These are phyloP conservation scores for Ariopsis seemanni DNA, from an alignment of 2,113 vertebrate genomes.

Conservation along the genomic window DNA sequence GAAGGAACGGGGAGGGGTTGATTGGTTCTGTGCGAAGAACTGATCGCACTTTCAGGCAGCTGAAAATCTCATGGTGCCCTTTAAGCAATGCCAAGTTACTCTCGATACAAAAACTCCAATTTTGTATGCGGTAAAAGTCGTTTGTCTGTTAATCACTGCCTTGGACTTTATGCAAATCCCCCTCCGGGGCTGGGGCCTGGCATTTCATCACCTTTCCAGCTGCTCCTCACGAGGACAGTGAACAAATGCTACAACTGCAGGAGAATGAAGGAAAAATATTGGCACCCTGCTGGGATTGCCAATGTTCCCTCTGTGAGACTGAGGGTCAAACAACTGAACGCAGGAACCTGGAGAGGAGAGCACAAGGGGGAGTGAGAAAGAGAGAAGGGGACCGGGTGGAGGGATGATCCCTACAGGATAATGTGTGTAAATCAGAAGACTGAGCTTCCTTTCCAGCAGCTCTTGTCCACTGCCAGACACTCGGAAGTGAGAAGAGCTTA, in stretches of 20 bases:
- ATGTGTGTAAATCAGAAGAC: conserved; percentile 21
- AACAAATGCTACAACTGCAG: conserved; percentile 30
- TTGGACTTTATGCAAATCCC: conserved; percentile 6
- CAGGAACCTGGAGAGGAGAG: neutral
- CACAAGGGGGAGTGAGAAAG: neutral
- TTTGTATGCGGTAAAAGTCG: conserved; percentile 17
- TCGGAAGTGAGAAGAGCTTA: conserved; percentile 55
- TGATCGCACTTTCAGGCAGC: neutral
- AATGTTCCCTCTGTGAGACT: neutral
- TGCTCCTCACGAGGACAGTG: conserved; percentile 23
- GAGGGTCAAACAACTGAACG: conserved; percentile 1
- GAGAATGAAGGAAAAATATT: conserved; percentile 5
- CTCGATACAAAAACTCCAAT: neutral
- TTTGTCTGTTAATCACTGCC: conserved; percentile 18
- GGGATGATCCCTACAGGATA: neutral
- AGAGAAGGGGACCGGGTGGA: conserved; percentile 4
- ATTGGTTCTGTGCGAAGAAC: neutral
- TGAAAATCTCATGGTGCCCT: neutral
- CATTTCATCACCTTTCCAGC: conserved; percentile 40
- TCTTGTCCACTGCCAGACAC: conserved; percentile 56
- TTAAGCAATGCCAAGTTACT: neutral
- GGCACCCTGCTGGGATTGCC: neutral
- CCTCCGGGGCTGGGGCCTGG: no score
- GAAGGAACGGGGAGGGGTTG: neutral
- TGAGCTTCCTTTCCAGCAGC: conserved; percentile 59